Percentiles rank a stretch among this genome's conserved stretches.
Conservation (phyloP, 2,113 vertebrate genomes). For the Heterocephalus glaber region DNA sequence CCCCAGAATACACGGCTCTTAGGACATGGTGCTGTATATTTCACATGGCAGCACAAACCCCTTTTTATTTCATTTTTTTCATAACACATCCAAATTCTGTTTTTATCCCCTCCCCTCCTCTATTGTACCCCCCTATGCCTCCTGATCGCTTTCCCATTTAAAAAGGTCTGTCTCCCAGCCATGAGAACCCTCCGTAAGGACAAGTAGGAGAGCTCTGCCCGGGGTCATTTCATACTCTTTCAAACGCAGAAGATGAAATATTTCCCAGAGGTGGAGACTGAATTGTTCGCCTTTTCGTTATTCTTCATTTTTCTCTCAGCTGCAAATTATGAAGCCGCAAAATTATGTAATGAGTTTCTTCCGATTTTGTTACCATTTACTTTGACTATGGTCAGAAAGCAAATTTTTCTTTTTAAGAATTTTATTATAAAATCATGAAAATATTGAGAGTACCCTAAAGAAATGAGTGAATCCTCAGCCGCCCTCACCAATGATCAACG, state of each 20-base stretch:
- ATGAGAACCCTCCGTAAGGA: neutral
- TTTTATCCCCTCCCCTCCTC: neutral
- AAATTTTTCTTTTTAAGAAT: neutral
- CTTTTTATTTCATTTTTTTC: neutral
- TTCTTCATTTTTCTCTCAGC: neutral
- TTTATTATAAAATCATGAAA: neutral
- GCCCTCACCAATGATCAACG: neutral
- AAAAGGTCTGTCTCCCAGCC: neutral
- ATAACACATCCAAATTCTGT: neutral
- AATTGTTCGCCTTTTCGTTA: neutral
- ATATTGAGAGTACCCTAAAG: neutral
- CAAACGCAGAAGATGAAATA: neutral
- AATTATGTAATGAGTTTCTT: conserved; percentile 19
- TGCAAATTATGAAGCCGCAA: conserved; percentile 17
- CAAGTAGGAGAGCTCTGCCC: conserved; percentile 50
- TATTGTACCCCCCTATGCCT: neutral
- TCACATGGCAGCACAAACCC: neutral
- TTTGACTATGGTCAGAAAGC: neutral
- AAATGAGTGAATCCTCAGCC: neutral
- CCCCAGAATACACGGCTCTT: neutral
- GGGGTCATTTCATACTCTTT: neutral
- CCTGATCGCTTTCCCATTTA: neutral
- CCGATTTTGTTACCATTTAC: neutral
- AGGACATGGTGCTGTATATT: neutral
- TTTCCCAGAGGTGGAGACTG: conserved; percentile 13